Percentiles rank a stretch among this genome's conserved stretches.
Evolutionary conservation across 2,113 vertebrate species (phyloP).

Genomic region (Phycodurus eques): DNA sequence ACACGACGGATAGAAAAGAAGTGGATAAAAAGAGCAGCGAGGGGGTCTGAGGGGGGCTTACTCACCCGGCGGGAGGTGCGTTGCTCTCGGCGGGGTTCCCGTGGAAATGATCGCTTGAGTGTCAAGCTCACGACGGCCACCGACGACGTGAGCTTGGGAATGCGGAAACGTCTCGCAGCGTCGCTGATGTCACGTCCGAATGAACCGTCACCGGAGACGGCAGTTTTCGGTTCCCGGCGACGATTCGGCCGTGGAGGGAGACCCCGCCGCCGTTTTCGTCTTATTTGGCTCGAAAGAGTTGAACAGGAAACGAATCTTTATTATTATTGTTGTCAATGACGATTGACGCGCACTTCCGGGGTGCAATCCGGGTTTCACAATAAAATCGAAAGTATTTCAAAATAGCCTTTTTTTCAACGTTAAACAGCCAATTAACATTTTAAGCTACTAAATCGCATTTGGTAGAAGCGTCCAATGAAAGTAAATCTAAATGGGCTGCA

Average conservation of each 20-base stretch:
- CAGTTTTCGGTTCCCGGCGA: background rate
- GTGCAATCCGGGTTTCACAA: background rate
- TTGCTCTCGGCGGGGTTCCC: background rate
- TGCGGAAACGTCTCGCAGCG: slow-evolving; percentile 24
- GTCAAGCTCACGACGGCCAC: background rate
- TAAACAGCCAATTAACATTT: no score
- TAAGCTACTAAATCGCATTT: no score
- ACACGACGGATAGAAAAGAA: background rate
- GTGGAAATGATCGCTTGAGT: background rate
- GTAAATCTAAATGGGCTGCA: no score
- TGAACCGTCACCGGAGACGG: background rate
- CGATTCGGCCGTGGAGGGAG: background rate
- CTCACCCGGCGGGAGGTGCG: background rate
- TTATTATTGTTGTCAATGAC: background rate
- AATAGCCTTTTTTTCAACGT: no score
- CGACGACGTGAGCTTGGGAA: slow-evolving; percentile 5
- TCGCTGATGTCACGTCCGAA: slow-evolving; percentile 38
- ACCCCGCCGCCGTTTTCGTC: background rate
- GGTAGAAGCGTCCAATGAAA: no score
- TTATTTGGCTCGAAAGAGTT: no score
- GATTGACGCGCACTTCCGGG: background rate
- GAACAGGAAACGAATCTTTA: background rate
- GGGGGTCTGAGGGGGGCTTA: background rate
- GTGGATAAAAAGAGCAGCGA: background rate
- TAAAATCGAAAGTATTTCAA: background rate